phyloP scores from a whole-genome alignment of 2,113 vertebrate species.

The Scomber japonicus region DNA sequence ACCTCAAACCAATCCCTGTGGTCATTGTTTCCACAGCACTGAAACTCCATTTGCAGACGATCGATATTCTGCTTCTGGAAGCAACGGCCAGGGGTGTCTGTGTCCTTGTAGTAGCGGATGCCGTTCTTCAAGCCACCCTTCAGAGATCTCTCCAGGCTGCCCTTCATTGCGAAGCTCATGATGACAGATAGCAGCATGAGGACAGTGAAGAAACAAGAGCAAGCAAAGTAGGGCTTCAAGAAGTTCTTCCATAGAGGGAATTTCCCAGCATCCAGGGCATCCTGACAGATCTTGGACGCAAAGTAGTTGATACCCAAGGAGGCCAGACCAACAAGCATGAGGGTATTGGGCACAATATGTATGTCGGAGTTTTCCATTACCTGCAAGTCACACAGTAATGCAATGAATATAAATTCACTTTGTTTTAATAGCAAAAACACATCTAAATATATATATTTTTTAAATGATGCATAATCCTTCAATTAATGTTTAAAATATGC shows the following conservation, averaged over 20 bases:
- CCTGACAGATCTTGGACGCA: slow-evolving; percentile 84
- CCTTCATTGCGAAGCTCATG: slow-evolving; percentile 86
- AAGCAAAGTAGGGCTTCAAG: slow-evolving; percentile 84
- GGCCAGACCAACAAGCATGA: slow-evolving; percentile 87
- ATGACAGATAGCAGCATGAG: slow-evolving; percentile 85
- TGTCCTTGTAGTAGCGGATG: slow-evolving; percentile 90
- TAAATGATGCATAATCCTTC: background rate
- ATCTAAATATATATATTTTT: background rate
- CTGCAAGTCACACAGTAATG: slow-evolving; percentile 59
- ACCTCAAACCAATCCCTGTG: slow-evolving; percentile 91
- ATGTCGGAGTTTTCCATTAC: slow-evolving; percentile 88
- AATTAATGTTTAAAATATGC: no score
- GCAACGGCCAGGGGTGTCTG: slow-evolving; percentile 88
- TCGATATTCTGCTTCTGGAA: slow-evolving; percentile 90
- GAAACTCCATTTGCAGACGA: slow-evolving; percentile 88
- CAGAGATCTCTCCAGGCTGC: slow-evolving; percentile 85
- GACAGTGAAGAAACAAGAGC: slow-evolving; percentile 82
- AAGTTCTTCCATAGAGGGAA: slow-evolving; percentile 87
- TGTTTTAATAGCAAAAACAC: background rate
- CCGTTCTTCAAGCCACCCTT: slow-evolving; percentile 86
- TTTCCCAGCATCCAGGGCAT: slow-evolving; percentile 83
- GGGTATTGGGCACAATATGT: slow-evolving; percentile 84
- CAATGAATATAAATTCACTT: background rate
- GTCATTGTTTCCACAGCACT: slow-evolving; percentile 88
- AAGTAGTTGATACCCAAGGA: slow-evolving; percentile 87